Evolutionary conservation across 2,888 invertebrate species (phyloP).

Genomic region (Tenthredo scrophulariae): DNA sequence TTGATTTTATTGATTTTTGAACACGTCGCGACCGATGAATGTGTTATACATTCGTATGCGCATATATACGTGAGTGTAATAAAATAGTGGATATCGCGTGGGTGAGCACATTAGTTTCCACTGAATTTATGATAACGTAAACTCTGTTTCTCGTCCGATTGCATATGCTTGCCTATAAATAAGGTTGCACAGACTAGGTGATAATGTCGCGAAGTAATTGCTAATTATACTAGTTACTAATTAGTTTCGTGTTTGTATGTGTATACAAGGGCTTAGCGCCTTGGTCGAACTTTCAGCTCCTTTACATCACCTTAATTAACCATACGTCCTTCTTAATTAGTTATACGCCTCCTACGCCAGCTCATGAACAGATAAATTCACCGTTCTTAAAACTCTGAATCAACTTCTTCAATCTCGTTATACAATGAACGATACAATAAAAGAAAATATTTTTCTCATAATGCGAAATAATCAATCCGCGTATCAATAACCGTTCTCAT

Average conservation of each 20-base stretch:
- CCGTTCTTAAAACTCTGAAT: not conserved
- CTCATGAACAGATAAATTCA: not conserved
- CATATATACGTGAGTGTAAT: not conserved
- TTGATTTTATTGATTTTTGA: not conserved
- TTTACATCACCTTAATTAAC: constrained; percentile 69
- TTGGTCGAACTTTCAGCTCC: constrained; percentile 58
- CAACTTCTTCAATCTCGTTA: not conserved
- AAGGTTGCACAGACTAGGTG: constrained; percentile 15
- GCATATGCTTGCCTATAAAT: not conserved
- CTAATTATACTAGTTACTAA: constrained; percentile 60
- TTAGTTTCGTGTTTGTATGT: constrained; percentile 70
- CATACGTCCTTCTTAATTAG: constrained; percentile 73
- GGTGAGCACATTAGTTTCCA: constrained; percentile 14
- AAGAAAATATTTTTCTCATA: not conserved
- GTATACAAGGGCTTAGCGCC: constrained; percentile 66
- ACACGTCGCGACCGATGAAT: not conserved
- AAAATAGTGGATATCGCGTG: constrained; percentile 6
- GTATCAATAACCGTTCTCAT: not conserved
- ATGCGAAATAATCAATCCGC: not conserved
- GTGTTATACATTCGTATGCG: not conserved
- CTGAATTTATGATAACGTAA: constrained; percentile 31
- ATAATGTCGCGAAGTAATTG: constrained; percentile 51
- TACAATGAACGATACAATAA: not conserved
- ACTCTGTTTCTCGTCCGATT: constrained; percentile 10
- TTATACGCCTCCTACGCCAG: constrained; percentile 45